These are phyloP conservation scores for Lepidurus packardi DNA, from an alignment of 1,140 invertebrate species.

Conservation along the genomic window DNA sequence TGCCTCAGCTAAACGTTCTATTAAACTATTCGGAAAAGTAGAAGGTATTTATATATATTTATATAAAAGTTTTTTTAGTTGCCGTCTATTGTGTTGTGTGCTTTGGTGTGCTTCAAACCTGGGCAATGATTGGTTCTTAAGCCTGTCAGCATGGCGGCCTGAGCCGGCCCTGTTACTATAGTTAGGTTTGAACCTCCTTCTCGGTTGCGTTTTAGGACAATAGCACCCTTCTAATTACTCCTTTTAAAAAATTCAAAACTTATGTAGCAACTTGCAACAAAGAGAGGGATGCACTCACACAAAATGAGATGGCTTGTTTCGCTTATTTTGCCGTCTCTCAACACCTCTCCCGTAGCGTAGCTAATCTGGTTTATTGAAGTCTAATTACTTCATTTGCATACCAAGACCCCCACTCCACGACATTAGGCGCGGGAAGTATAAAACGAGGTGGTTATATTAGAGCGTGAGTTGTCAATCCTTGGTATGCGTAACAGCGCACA, in stretches of 20 bases:
- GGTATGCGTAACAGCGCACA: not conserved
- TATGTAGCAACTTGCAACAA: not conserved
- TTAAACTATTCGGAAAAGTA: no score
- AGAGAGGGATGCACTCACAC: not conserved
- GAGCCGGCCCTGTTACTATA: not conserved
- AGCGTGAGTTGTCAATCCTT: slow-evolving; percentile 21
- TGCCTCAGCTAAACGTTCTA: no score
- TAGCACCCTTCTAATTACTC: slow-evolving; percentile 10
- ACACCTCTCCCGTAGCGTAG: slow-evolving; percentile 12
- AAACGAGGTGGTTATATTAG: slow-evolving; percentile 19
- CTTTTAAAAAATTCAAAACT: not conserved
- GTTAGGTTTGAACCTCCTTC: not conserved
- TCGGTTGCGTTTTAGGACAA: not conserved
- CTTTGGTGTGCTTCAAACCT: slow-evolving; percentile 1
- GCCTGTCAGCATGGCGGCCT: slow-evolving; percentile 16
- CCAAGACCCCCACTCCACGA: not conserved
- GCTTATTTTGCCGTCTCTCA: slow-evolving; percentile 3
- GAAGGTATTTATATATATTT: no score
- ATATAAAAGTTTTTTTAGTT: no score
- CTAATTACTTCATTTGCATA: slow-evolving; percentile 22
- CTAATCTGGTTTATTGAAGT: slow-evolving; percentile 14
- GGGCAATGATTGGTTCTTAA: slow-evolving; percentile 12
- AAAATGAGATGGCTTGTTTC: slow-evolving; percentile 2
- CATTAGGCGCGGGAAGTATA: not conserved
- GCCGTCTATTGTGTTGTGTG: not conserved